A percentile compares a stretch with the other conserved stretches of the same genome.
Conservation (phyloP, 2,113 vertebrate species). For the Sylvietta virens region DNA sequence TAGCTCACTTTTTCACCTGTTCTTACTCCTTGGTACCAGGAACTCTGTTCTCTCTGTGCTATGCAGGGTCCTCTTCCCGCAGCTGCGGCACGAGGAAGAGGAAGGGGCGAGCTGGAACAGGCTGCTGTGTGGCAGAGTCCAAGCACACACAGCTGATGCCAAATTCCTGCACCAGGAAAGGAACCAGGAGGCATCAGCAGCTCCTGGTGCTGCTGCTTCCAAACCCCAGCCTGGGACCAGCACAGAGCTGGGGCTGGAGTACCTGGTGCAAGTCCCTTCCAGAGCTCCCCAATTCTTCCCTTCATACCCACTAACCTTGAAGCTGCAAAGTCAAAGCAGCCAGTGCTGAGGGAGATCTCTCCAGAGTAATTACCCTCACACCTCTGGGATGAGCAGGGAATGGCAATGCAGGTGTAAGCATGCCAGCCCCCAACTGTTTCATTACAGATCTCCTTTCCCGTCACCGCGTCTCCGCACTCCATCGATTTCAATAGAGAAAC, state of each 20-base stretch:
- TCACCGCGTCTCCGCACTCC: neutral
- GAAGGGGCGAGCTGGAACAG: neutral
- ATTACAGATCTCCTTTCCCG: neutral
- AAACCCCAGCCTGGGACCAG: neutral
- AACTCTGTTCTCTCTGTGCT: neutral
- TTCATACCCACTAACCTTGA: neutral
- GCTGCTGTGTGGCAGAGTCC: neutral
- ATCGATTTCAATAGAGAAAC: conserved; percentile 67
- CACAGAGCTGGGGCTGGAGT: neutral
- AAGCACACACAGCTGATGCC: neutral
- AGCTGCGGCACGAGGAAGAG: neutral
- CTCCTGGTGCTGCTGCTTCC: neutral
- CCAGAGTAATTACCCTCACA: neutral
- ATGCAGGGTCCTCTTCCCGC: neutral
- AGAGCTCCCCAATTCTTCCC: neutral
- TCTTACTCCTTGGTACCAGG: neutral
- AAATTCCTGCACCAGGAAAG: neutral
- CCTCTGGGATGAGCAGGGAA: neutral
- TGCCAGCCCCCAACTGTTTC: neutral
- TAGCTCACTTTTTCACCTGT: neutral
- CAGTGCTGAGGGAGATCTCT: neutral
- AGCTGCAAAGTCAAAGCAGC: neutral
- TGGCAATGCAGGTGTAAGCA: neutral
- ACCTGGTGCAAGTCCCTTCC: neutral
- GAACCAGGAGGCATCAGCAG: neutral